Evolutionary conservation across 2,113 vertebrate genomes (phyloP).

Genomic region (Petaurus breviceps): DNA sequence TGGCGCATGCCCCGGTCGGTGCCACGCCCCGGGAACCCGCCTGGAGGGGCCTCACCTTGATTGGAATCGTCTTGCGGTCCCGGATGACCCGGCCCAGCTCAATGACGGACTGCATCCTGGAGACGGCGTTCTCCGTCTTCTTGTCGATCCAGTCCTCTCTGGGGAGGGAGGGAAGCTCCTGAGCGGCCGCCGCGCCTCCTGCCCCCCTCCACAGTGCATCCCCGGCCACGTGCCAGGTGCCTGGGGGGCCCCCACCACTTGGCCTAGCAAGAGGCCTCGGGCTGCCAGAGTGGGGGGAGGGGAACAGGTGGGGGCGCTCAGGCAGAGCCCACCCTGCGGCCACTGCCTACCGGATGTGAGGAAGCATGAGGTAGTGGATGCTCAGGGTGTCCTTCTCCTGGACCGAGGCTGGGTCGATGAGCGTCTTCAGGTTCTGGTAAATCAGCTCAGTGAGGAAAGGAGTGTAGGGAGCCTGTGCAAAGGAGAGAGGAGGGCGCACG

Average conservation of each 20-base stretch:
- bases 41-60: constrained; percentile 88
- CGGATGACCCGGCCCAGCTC: constrained; percentile 97
- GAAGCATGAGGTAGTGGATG: constrained; percentile 99
- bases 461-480: constrained; percentile 94
- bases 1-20: too few species aligned
- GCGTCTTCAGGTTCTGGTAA: constrained; percentile 95
- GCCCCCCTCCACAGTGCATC: too few species aligned
- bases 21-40: too few species aligned
- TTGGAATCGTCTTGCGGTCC: constrained; percentile 95
- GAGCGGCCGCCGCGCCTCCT: too few species aligned
- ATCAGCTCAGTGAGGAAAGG: constrained; percentile 99
- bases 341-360: constrained; percentile 89
- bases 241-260: too few species aligned
- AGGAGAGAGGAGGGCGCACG: neutral
- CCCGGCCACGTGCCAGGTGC: too few species aligned
- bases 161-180: neutral
- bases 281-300: too few species aligned
- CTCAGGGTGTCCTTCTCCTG: constrained; percentile 93
- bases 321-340: too few species aligned
- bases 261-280: too few species aligned
- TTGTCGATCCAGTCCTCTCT: constrained; percentile 95
- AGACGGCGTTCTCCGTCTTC: constrained; percentile 93
- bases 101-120: constrained; percentile 97
- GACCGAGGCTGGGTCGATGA: constrained; percentile 90
- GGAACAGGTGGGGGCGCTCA: too few species aligned